Conservation (phyloP, 2,888 invertebrate species). For the Tillus elongatus region DNA sequence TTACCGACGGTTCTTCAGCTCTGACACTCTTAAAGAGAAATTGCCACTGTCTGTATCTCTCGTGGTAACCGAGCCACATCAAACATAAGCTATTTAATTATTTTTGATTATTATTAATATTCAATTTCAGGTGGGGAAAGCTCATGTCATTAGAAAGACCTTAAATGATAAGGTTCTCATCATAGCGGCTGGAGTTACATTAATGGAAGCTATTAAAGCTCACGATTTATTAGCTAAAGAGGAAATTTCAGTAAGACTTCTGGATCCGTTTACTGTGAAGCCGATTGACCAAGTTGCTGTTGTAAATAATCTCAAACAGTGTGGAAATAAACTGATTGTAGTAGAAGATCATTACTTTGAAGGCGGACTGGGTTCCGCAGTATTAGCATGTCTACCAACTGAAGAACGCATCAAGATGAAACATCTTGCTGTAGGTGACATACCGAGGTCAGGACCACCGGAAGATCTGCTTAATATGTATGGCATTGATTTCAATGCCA, state of each 20-base stretch:
- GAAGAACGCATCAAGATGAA: constrained; percentile 57
- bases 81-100: no score
- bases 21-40: no score
- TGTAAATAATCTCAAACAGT: constrained; percentile 57
- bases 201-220: constrained; percentile 76
- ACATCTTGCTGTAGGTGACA: constrained; percentile 63
- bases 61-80: no score
- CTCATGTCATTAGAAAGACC: constrained; percentile 64
- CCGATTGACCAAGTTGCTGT: constrained; percentile 74
- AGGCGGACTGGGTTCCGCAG: constrained; percentile 90
- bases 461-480: constrained; percentile 70
- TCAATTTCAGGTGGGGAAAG: constrained; percentile 65
- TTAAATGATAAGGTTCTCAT: constrained; percentile 66
- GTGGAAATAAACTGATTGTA: constrained; percentile 69
- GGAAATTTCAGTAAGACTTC: constrained; percentile 64
- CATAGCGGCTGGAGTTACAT: constrained; percentile 82
- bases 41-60: no score
- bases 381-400: constrained; percentile 63
- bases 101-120: no score
- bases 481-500: constrained; percentile 51
- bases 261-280: constrained; percentile 90
- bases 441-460: constrained; percentile 89
- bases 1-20: no score
- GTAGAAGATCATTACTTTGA: constrained; percentile 93
- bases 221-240: constrained; percentile 57